Conservation (phyloP, 2,888 invertebrate species). For the Atethmia centrago region DNA sequence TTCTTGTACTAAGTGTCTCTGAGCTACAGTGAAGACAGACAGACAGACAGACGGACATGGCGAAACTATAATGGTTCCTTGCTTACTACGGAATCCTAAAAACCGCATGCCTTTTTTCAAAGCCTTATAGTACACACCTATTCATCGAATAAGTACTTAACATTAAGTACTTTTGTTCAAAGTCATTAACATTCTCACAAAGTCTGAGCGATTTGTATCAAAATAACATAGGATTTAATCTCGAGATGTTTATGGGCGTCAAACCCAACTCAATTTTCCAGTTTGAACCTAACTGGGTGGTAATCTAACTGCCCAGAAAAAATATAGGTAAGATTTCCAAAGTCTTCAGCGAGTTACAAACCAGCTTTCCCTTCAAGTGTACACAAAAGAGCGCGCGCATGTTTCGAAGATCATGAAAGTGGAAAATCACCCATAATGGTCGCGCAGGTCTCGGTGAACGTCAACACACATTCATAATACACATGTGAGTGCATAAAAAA, state of each 20-base stretch:
- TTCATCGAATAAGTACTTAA: background rate
- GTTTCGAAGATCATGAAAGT: constrained; percentile 82
- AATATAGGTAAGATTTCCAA: background rate
- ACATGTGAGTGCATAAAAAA: constrained; percentile 12
- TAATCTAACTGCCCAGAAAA: background rate
- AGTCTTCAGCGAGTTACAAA: background rate
- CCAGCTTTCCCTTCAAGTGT: constrained; percentile 63
- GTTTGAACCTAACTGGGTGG: background rate
- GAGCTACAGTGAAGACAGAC: too few relatives aligned
- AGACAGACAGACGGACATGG: too few relatives aligned
- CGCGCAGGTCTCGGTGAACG: constrained; percentile 54
- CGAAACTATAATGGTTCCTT: too few relatives aligned
- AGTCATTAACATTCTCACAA: background rate
- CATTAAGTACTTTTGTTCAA: background rate
- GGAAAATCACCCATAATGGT: constrained; percentile 83
- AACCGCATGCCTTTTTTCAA: background rate
- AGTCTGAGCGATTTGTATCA: background rate
- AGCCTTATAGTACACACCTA: background rate
- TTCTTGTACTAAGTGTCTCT: too few relatives aligned
- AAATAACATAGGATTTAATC: background rate
- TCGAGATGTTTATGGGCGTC: background rate
- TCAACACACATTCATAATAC: constrained; percentile 50
- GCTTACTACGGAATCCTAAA: too few relatives aligned
- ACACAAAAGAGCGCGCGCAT: constrained; percentile 70
- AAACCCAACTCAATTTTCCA: background rate